Conservation (phyloP, 2,113 vertebrate species). For the Petroica traversi region DNA sequence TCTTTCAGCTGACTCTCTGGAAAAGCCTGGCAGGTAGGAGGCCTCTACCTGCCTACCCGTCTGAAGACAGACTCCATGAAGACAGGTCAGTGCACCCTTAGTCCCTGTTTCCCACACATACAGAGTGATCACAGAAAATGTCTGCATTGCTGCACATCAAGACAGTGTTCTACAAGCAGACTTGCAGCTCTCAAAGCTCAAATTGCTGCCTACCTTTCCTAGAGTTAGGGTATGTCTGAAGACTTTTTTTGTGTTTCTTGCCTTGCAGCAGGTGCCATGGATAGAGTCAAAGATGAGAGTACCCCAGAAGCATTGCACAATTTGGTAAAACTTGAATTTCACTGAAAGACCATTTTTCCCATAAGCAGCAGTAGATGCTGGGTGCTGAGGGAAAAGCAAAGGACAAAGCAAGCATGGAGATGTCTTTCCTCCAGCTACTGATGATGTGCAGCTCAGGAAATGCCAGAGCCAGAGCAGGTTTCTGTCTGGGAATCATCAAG, state of each 20-base stretch:
- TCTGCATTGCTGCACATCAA: background rate
- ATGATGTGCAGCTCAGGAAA: conserved; percentile 1
- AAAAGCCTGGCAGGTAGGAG: background rate
- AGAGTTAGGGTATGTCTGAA: background rate
- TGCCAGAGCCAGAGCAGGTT: background rate
- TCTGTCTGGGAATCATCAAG: background rate
- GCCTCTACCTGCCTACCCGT: rapidly evolving
- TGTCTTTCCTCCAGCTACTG: background rate
- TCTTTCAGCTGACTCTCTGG: background rate
- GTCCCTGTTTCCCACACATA: rapidly evolving
- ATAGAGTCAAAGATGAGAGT: background rate
- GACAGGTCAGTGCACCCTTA: background rate
- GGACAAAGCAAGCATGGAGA: background rate
- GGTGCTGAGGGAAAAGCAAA: background rate
- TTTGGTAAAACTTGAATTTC: background rate
- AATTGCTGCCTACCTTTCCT: background rate
- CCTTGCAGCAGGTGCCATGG: background rate
- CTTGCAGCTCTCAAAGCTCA: background rate
- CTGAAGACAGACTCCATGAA: background rate
- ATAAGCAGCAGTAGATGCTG: background rate
- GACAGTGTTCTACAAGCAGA: background rate
- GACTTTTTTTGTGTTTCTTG: background rate
- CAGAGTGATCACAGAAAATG: background rate
- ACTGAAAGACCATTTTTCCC: background rate
- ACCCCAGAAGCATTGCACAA: background rate